phyloP scores from a whole-genome alignment of 1,140 invertebrate species.

The Halictus rubicundus region DNA sequence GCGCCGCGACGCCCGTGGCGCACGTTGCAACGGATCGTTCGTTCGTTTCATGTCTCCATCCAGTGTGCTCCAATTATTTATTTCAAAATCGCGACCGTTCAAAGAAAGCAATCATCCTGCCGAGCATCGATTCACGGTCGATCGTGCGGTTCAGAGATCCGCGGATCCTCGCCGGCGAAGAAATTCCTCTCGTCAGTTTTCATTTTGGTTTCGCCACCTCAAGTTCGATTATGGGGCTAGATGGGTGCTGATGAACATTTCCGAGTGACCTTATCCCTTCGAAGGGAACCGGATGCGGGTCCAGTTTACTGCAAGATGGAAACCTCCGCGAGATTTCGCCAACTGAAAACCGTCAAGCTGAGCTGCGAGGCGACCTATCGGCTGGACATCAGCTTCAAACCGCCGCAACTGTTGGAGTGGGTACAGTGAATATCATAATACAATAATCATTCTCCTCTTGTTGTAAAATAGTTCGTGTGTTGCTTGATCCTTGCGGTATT shows the following conservation, averaged over 20 bases:
- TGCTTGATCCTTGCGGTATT: too few species aligned
- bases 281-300: slow-evolving; percentile 77
- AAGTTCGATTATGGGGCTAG: slow-evolving; percentile 66
- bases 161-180: not conserved
- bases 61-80: not conserved
- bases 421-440: slow-evolving; percentile 65
- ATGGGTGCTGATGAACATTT: slow-evolving; percentile 79
- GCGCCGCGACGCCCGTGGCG: slow-evolving; percentile 68
- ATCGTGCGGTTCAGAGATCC: not conserved
- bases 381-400: slow-evolving; percentile 81
- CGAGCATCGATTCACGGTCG: too few species aligned
- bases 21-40: slow-evolving; percentile 45
- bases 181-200: not conserved
- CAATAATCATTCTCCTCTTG: not conserved
- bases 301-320: slow-evolving; percentile 82
- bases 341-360: slow-evolving; percentile 80
- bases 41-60: not conserved
- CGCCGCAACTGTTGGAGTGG: slow-evolving; percentile 80
- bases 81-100: not conserved
- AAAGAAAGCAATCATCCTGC: not conserved
- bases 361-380: slow-evolving; percentile 79
- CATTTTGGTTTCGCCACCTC: not conserved
- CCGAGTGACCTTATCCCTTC: slow-evolving; percentile 79
- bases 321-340: slow-evolving; percentile 77
- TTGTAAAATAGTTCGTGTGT: too few species aligned